Percentiles rank a stretch among this genome's conserved stretches.
phyloP scores from a whole-genome alignment of 2,113 vertebrate species.

The Phylloscopus trochiloides region DNA sequence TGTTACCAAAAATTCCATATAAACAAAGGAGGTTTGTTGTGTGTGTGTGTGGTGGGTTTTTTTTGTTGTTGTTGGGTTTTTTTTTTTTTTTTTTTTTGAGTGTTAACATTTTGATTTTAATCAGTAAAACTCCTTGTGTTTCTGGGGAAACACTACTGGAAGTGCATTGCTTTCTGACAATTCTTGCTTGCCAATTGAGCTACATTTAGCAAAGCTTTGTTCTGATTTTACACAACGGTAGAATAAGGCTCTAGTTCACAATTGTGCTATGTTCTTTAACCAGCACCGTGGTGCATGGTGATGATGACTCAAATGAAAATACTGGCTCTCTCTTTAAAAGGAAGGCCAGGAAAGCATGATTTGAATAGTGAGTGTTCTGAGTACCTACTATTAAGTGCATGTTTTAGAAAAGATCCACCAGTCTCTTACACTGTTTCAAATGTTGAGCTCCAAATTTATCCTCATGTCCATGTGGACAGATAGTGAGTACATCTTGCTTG shows the following conservation, averaged over 20 bases:
- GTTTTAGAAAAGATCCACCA: not conserved
- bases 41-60: too few relatives aligned
- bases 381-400: not conserved
- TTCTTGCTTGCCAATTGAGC: not conserved
- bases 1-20: not conserved
- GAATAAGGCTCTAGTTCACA: not conserved
- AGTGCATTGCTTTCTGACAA: not conserved
- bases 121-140: not conserved
- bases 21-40: not conserved
- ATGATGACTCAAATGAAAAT: not conserved
- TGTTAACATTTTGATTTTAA: not conserved
- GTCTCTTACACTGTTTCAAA: not conserved
- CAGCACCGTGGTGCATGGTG: not conserved
- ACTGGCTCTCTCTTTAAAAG: not conserved
- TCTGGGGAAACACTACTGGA: not conserved
- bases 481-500: not conserved
- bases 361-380: not conserved
- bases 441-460: not conserved
- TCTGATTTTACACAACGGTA: not conserved
- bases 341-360: accelerated
- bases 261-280: not conserved
- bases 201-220: not conserved
- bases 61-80: too few relatives aligned
- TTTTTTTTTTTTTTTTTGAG: too few relatives aligned
- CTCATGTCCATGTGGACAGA: not conserved